A percentile compares a stretch with the other conserved stretches of the same genome.
Evolutionary conservation across 2,797 vertebrate genomes (phyloP).

Genomic region (Jordanella pulchra): DNA sequence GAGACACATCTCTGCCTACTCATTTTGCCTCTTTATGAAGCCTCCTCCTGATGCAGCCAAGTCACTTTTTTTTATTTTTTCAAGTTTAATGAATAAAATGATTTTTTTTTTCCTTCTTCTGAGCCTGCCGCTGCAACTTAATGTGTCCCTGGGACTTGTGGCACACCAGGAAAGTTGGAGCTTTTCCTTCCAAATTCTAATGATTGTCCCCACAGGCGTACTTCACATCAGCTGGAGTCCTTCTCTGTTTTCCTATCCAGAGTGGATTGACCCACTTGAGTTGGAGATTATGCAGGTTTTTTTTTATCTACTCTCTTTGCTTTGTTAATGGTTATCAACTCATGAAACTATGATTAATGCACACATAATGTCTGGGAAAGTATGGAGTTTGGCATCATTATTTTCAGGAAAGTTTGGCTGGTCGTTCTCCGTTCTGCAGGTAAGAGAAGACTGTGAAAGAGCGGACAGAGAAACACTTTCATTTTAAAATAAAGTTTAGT

Average conservation of each 20-base stretch:
- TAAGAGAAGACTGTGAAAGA: too few relatives aligned
- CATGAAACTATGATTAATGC: background rate
- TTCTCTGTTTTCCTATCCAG: constrained; percentile 23
- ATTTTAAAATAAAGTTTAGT: too few relatives aligned
- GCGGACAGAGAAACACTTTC: too few relatives aligned
- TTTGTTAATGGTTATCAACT: background rate
- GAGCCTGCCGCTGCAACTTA: constrained; percentile 42
- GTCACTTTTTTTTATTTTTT: constrained; percentile 44
- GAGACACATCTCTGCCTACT: constrained; percentile 43
- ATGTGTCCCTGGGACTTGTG: constrained; percentile 60
- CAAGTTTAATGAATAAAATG: constrained; percentile 55
- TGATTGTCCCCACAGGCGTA: constrained; percentile 45
- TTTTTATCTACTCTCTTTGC: background rate
- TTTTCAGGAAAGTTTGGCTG: too few relatives aligned
- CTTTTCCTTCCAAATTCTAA: constrained; percentile 57
- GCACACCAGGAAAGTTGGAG: constrained; percentile 28
- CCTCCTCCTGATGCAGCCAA: constrained; percentile 32
- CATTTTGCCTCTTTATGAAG: constrained; percentile 46
- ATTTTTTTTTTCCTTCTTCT: background rate
- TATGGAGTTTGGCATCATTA: too few relatives aligned
- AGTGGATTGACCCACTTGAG: constrained; percentile 41
- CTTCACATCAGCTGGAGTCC: constrained; percentile 31
- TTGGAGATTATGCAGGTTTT: background rate
- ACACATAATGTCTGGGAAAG: background rate
- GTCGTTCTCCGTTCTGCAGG: too few relatives aligned